Evolutionary conservation across 2,113 vertebrate species (phyloP).

Genomic region (Echinops telfairi): DNA sequence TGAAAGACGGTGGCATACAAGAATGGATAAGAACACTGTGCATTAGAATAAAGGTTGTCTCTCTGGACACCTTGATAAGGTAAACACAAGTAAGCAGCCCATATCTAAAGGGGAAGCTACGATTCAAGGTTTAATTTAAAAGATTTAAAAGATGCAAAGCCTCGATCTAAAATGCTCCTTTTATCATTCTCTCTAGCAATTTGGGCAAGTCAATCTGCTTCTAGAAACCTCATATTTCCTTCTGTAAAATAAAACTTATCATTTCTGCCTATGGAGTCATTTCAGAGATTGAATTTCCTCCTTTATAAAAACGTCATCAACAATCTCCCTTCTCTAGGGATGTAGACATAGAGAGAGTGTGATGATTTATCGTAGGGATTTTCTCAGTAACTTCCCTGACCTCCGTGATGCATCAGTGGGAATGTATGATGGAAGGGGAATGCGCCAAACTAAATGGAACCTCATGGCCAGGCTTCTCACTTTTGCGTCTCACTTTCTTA

Average conservation of each 20-base stretch:
- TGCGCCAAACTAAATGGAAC: not conserved
- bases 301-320: not conserved
- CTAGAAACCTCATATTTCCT: not conserved
- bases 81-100: not conserved
- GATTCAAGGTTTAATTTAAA: not conserved
- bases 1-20: not conserved
- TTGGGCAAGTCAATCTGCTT: slow-evolving; percentile 15
- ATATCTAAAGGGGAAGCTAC: not conserved
- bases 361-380: not conserved
- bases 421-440: not conserved
- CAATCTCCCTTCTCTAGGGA: not conserved
- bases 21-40: not conserved
- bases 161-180: slow-evolving; percentile 19
- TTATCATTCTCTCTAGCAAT: not conserved
- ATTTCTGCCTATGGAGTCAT: not conserved
- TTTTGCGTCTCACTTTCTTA: not conserved
- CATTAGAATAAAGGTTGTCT: not conserved
- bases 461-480: not conserved
- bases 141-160: not conserved
- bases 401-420: not conserved
- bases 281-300: not conserved
- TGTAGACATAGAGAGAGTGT: not conserved
- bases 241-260: not conserved
- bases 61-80: not conserved
- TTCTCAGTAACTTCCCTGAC: not conserved